Evolutionary conservation across 2,113 vertebrate genomes (phyloP).

Genomic region (Tyrannus savana): DNA sequence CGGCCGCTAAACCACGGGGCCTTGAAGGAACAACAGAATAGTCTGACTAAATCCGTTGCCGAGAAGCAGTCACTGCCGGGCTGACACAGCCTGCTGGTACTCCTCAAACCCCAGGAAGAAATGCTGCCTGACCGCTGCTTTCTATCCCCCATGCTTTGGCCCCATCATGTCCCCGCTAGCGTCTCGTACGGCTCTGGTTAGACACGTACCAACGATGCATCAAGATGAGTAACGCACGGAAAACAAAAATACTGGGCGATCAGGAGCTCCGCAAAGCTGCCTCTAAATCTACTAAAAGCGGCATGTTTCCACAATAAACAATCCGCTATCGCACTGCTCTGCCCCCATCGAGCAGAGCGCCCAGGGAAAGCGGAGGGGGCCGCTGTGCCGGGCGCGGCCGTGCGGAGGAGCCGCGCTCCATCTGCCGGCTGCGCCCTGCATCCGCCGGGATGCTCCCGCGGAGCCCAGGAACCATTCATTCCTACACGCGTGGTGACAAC

Average conservation of each 20-base stretch:
- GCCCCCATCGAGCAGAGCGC: not conserved
- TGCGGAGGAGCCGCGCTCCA: constrained; percentile 14
- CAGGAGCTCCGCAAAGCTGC: constrained; percentile 39
- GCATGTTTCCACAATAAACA: constrained; percentile 62
- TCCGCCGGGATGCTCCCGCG: not conserved
- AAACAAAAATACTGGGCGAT: constrained; percentile 11
- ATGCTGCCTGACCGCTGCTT: constrained; percentile 57
- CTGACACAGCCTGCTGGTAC: constrained; percentile 60
- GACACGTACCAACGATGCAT: not conserved
- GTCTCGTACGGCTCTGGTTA: not conserved
- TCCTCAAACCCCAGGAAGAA: constrained; percentile 41
- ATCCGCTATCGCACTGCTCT: not conserved
- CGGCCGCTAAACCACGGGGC: not conserved
- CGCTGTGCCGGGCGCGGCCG: not conserved
- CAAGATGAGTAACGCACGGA: constrained; percentile 35
- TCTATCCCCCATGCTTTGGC: constrained; percentile 43
- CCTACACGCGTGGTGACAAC: accelerated
- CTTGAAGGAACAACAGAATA: constrained; percentile 20
- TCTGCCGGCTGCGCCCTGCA: not conserved
- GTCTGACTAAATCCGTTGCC: constrained; percentile 5
- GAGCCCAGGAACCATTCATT: accelerated
- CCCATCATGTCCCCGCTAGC: not conserved
- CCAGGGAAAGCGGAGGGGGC: not conserved
- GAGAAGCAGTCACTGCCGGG: not conserved
- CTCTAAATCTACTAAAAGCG: constrained; percentile 39